Percentiles rank a stretch among this genome's conserved stretches.
Conservation (phyloP, 2,888 invertebrate genomes). For the Drosophila antonietae region DNA sequence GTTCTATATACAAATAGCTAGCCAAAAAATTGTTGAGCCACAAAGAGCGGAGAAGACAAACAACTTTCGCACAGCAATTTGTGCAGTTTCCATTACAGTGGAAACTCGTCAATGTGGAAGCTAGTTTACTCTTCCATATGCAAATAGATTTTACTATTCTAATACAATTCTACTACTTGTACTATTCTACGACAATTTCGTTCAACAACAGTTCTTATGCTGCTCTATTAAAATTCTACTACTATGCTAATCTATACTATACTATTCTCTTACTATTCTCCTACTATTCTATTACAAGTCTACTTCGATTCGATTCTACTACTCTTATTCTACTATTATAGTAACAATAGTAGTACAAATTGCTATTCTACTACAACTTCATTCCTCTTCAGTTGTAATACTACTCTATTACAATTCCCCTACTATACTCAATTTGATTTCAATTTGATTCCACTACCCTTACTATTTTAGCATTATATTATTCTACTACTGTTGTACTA, state of each 20-base stretch:
- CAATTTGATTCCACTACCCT: neutral
- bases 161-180: neutral
- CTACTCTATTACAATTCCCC: too few species aligned
- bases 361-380: too few species aligned
- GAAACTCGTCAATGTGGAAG: neutral
- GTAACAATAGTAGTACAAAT: too few species aligned
- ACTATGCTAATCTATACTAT: neutral
- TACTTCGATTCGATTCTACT: too few species aligned
- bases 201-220: too few species aligned
- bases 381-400: too few species aligned
- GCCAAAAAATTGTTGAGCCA: conserved; percentile 24
- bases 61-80: conserved; percentile 62
- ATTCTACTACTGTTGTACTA: too few species aligned
- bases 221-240: neutral
- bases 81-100: conserved; percentile 13
- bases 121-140: neutral
- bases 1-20: conserved; percentile 35
- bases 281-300: neutral
- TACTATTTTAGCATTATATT: too few species aligned
- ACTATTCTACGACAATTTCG: too few species aligned
- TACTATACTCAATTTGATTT: too few species aligned
- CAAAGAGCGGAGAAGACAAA: conserved; percentile 9
- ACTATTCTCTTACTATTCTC: neutral
- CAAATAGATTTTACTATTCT: too few species aligned
- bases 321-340: neutral